phyloP scores from a whole-genome alignment of 1,140 invertebrate species.

The Uloborus diversus region DNA sequence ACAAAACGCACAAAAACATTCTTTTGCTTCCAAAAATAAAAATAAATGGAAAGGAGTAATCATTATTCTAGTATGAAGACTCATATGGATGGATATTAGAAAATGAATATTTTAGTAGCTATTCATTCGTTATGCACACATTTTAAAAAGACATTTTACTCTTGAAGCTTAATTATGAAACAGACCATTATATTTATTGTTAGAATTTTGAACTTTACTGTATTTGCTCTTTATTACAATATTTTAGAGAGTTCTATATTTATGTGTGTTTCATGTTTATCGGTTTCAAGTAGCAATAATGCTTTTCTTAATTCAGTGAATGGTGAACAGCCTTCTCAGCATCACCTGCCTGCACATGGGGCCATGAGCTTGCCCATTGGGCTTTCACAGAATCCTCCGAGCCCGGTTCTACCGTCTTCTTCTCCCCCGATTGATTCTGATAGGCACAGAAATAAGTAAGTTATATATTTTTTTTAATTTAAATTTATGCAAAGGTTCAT shows the following conservation, averaged over 20 bases:
- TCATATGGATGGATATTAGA: too few relatives aligned
- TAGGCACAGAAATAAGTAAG: slow-evolving; percentile 45
- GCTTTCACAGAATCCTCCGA: slow-evolving; percentile 45
- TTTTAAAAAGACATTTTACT: too few relatives aligned
- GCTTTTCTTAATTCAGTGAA: slow-evolving; percentile 32
- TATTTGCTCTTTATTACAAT: not conserved
- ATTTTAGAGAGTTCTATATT: not conserved
- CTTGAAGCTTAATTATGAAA: too few relatives aligned
- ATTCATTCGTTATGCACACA: too few relatives aligned
- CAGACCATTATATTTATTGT: slow-evolving; percentile 1
- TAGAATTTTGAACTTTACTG: not conserved
- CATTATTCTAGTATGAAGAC: too few relatives aligned
- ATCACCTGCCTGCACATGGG: slow-evolving; percentile 31
- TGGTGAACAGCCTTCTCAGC: slow-evolving; percentile 41
- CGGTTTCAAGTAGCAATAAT: too few relatives aligned
- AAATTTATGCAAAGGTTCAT: not conserved
- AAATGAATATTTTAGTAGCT: too few relatives aligned
- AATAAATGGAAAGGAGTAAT: too few relatives aligned
- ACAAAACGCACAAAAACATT: too few relatives aligned
- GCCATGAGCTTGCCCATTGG: slow-evolving; percentile 41
- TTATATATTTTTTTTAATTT: not conserved
- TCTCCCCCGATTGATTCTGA: slow-evolving; percentile 55
- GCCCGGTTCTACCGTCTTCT: slow-evolving; percentile 49
- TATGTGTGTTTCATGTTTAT: not conserved
- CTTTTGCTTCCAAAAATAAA: too few relatives aligned